A percentile compares a stretch with the other conserved stretches of the same genome.
These are phyloP conservation scores for Oligia latruncula DNA, from an alignment of 2,888 invertebrate genomes.

Conservation along the genomic window DNA sequence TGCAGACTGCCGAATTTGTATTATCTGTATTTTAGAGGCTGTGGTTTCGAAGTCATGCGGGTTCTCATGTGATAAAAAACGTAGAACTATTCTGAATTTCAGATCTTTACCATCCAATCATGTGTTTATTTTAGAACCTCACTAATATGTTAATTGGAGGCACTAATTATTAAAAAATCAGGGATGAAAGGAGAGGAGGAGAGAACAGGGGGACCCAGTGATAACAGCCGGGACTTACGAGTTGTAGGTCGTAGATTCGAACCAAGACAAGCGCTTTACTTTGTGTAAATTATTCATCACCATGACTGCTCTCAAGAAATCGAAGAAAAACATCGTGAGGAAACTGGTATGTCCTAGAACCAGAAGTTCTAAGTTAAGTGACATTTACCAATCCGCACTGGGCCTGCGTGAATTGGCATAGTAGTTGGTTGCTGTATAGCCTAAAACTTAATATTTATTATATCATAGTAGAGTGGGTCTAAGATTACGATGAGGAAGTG, in stretches of 20 bases:
- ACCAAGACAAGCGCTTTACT: neutral
- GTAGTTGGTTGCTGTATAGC: no score
- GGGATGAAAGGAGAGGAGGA: neutral
- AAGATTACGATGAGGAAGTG: slow-evolving; percentile 63
- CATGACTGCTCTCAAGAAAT: neutral
- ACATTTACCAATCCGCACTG: neutral
- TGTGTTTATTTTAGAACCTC: neutral
- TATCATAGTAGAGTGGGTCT: slow-evolving; percentile 13
- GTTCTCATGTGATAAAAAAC: neutral
- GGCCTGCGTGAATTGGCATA: neutral
- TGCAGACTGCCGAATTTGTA: slow-evolving; percentile 47
- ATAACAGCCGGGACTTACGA: neutral
- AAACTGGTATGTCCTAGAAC: neutral
- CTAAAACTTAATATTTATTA: slow-evolving; percentile 50
- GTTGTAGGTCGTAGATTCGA: neutral
- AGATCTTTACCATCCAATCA: neutral
- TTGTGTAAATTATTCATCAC: neutral
- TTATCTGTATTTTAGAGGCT: slow-evolving; percentile 31
- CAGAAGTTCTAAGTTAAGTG: neutral
- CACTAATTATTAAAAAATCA: neutral
- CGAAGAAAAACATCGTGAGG: no score
- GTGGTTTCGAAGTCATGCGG: slow-evolving; percentile 1
- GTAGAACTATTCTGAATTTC: neutral
- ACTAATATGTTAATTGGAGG: neutral
- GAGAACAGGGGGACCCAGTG: neutral